Base-by-base conservation (phyloP, 2,797 vertebrate genomes). In the Pristis pectinata region DNA sequence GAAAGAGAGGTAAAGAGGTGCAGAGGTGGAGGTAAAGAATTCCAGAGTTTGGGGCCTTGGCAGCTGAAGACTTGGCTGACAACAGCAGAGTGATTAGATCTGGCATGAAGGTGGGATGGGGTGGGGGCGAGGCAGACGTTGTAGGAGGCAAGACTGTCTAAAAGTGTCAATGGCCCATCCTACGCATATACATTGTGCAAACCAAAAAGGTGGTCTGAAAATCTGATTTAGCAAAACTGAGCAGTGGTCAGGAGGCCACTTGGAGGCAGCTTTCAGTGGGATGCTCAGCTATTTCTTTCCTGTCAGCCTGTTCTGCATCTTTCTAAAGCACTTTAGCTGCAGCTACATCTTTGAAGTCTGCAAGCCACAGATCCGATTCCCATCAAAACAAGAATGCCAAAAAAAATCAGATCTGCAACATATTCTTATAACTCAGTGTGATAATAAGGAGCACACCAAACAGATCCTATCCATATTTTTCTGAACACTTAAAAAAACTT, bases 341-440 rank as follows among this genome's bases (percentile, higher is more conserved):
- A 89, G 56, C 85, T 5, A 59, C 53, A 61, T 56, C 22, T 87
- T 87, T 87, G 83, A 89, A 61, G 85, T 89, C 56, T 34, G 59
- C 13, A 89, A 61, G 30, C 10, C 59, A 89, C 56, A 64, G 53
- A 89, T 89, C 34, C 49, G 30, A 89, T 89, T 89, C 59, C 83
- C 56, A 89, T 89, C 85, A 89, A 61, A 89, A 89, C 56, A 59
- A 59, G n/a, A 64, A 87, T 49, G 24, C 89, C 85, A 89, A 89
- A 82, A 89, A 37, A 89, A 89, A 61, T 5, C 83, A 61, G 56
- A 64, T 89, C 53, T 59, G 56, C 61, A 89, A 89, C 59, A 89
- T 89, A n/a, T 59, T 89, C 53, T 22, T n/a, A 89, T 89, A 89
- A 13, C 27, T 13, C 56, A 87, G 49, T 87, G 83, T 87, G 83